phyloP scores from a whole-genome alignment of 2,888 invertebrate genomes.

The Glyphotaelius pellucidus region DNA sequence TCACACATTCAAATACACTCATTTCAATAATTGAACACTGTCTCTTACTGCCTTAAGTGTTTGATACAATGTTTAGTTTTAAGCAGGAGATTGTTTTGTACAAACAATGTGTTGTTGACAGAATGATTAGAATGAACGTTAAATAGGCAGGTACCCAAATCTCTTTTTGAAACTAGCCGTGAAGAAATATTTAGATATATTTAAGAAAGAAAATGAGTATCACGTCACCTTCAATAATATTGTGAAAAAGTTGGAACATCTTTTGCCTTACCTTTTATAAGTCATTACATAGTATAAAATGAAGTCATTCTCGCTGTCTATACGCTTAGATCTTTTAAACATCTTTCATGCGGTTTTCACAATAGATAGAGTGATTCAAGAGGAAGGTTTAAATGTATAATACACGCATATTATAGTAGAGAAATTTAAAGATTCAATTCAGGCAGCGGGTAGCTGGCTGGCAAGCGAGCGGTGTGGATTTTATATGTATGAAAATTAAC shows the following conservation, averaged over 20 bases:
- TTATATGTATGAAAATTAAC: too few species aligned
- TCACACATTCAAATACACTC: constrained; percentile 47
- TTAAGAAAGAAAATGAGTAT: not conserved
- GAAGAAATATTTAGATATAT: not conserved
- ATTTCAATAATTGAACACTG: constrained; percentile 23
- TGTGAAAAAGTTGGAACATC: not conserved
- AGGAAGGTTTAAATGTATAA: too few species aligned
- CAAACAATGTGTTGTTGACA: not conserved
- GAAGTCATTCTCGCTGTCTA: too few species aligned
- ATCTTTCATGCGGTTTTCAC: too few species aligned
- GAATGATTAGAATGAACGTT: not conserved
- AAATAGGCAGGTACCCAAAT: not conserved
- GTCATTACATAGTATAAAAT: too few species aligned
- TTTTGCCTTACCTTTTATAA: too few species aligned
- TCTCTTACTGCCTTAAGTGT: not conserved
- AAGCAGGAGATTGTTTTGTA: not conserved
- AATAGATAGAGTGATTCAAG: too few species aligned
- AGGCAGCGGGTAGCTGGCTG: too few species aligned
- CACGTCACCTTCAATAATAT: not conserved
- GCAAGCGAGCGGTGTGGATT: too few species aligned
- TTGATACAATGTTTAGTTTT: not conserved
- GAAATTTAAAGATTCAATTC: too few species aligned
- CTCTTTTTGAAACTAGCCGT: not conserved
- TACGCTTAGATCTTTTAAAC: too few species aligned
- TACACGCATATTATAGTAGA: too few species aligned